Percentiles rank a stretch among this genome's conserved stretches.
Evolutionary conservation across 2,888 invertebrate genomes (phyloP).

Genomic region (Orgyia antiqua): DNA sequence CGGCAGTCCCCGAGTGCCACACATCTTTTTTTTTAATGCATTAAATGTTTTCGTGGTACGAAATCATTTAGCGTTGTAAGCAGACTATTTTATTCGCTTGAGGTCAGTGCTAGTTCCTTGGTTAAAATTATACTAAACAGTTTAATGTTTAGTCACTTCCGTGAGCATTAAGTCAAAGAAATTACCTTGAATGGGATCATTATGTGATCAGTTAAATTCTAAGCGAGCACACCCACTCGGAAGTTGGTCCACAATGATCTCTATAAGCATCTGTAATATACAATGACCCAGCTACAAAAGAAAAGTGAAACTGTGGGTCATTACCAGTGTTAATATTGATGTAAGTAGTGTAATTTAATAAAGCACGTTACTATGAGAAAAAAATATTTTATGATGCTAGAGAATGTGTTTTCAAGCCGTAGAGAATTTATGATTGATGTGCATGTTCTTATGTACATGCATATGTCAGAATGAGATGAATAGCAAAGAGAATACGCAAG

Average conservation of each 20-base stretch:
- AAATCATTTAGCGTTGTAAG: constrained; percentile 27
- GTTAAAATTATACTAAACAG: constrained; percentile 34
- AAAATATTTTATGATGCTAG: constrained; percentile 26
- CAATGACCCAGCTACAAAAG: constrained; percentile 37
- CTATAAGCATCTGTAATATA: constrained; percentile 36
- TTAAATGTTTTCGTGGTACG: too few species aligned
- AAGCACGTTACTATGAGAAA: constrained; percentile 32
- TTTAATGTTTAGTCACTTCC: constrained; percentile 44
- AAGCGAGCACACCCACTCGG: constrained; percentile 37
- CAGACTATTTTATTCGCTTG: constrained; percentile 31
- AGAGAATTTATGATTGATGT: constrained; percentile 1
- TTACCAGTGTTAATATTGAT: constrained; percentile 38
- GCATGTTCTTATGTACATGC: constrained; percentile 1
- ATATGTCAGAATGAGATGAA: not conserved
- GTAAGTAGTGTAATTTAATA: constrained; percentile 39
- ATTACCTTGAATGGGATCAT: constrained; percentile 37
- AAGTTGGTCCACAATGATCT: constrained; percentile 36
- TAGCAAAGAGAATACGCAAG: constrained; percentile 3
- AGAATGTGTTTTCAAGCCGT: constrained; percentile 7
- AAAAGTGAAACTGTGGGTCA: constrained; percentile 49
- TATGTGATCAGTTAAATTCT: constrained; percentile 23
- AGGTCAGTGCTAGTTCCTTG: constrained; percentile 38
- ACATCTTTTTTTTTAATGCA: constrained; percentile 18
- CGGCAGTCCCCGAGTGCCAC: too few species aligned
- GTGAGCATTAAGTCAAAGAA: constrained; percentile 38